These are phyloP conservation scores for Micrasema longulum DNA, from an alignment of 1,140 invertebrate species.

Conservation along the genomic window DNA sequence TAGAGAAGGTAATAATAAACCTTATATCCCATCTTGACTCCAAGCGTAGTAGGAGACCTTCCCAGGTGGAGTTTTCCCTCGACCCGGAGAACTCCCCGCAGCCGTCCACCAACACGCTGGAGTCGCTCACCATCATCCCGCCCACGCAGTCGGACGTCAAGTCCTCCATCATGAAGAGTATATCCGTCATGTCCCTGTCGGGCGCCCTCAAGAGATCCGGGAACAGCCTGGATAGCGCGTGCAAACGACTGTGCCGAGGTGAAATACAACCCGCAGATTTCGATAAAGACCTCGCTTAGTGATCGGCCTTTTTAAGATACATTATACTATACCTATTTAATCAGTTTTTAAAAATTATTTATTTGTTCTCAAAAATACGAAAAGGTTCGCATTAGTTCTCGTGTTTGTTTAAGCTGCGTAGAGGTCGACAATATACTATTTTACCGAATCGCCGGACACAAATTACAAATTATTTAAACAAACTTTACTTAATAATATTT, in stretches of 20 bases:
- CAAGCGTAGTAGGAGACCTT: conserved; percentile 26
- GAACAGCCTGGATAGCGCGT: not conserved
- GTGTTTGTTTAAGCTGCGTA: too few species aligned
- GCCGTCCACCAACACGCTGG: conserved; percentile 59
- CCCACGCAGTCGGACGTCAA: conserved; percentile 60
- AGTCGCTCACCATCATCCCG: conserved; percentile 59
- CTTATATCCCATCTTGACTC: conserved; percentile 71
- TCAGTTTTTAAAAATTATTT: too few species aligned
- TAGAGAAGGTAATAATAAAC: conserved; percentile 77
- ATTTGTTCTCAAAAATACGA: too few species aligned
- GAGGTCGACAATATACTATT: too few species aligned
- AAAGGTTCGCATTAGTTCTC: too few species aligned
- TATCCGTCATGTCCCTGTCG: conserved; percentile 41
- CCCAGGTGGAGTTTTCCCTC: conserved; percentile 54
- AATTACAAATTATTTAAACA: too few species aligned
- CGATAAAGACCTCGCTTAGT: conserved; percentile 22
- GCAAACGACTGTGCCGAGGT: not conserved
- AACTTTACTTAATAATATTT: too few species aligned
- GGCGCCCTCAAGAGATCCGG: conserved; percentile 31
- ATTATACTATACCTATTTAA: too few species aligned
- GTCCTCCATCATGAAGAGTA: conserved; percentile 60
- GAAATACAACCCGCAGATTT: not conserved
- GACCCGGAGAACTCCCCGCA: conserved; percentile 54
- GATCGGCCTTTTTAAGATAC: not conserved
- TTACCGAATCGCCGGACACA: too few species aligned